Evolutionary conservation across 2,888 invertebrate genomes (phyloP).

Genomic region (Drosophila sordidula): DNA sequence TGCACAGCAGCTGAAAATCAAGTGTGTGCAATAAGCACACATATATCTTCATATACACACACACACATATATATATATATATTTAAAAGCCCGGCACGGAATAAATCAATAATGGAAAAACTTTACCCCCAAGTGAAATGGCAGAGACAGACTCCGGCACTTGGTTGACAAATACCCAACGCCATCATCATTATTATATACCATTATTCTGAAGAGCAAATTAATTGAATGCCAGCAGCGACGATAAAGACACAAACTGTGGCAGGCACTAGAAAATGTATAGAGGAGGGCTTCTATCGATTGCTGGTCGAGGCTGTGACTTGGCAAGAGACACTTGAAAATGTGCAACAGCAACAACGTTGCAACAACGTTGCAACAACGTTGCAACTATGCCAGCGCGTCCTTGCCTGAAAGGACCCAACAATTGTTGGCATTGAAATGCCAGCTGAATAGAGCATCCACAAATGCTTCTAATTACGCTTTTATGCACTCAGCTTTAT

Average conservation of each 20-base stretch:
- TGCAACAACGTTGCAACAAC: background rate
- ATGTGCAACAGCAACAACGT: constrained; percentile 10
- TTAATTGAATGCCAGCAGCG: constrained; percentile 67
- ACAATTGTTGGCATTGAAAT: constrained; percentile 49
- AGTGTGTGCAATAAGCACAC: constrained; percentile 59
- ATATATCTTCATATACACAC: constrained; percentile 26
- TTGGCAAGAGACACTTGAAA: constrained; percentile 7
- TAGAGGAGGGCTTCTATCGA: constrained; percentile 26
- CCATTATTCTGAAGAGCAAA: constrained; percentile 48
- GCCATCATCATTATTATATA: constrained; percentile 59
- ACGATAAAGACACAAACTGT: background rate
- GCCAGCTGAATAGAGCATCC: constrained; percentile 26
- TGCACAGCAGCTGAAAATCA: constrained; percentile 57
- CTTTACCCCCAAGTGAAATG: constrained; percentile 14
- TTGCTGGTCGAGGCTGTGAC: constrained; percentile 20
- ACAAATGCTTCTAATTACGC: constrained; percentile 51
- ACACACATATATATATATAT: constrained; percentile 48
- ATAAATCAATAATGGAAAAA: constrained; percentile 66
- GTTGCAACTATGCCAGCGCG: constrained; percentile 10
- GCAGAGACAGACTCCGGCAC: constrained; percentile 2
- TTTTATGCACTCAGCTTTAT: constrained; percentile 38
- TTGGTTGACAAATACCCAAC: constrained; percentile 38
- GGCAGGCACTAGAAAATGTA: constrained; percentile 23
- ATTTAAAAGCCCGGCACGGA: constrained; percentile 34
- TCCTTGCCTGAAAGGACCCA: constrained; percentile 36